Conservation (phyloP, 2,113 vertebrate genomes). For the Oreochromis aureus region DNA sequence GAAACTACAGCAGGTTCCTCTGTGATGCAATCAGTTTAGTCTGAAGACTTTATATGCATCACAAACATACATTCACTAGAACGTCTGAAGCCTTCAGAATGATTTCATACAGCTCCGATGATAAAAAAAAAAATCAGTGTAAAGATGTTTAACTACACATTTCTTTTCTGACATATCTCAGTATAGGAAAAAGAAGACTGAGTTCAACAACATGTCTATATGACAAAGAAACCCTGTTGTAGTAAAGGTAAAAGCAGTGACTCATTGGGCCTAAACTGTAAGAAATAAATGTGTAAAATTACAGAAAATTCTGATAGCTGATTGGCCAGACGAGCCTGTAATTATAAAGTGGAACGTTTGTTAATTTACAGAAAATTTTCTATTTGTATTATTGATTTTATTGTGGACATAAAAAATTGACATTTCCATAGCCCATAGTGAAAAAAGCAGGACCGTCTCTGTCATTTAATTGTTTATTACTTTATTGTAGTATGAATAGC, state of each 20-base stretch:
- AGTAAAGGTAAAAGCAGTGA: neutral
- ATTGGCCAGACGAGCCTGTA: neutral
- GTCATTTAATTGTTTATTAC: neutral
- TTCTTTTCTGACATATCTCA: accelerated
- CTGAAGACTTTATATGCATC: neutral
- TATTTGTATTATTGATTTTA: neutral
- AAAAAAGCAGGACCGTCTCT: neutral
- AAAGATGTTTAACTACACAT: neutral
- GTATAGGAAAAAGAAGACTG: neutral
- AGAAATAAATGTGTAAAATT: neutral
- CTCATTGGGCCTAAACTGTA: neutral
- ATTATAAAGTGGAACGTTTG: accelerated
- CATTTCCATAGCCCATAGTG: neutral
- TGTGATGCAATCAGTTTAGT: neutral
- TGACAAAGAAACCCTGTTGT: neutral
- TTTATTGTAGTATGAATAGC: neutral
- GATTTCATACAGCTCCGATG: neutral
- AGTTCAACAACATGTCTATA: neutral
- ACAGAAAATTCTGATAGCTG: neutral
- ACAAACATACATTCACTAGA: neutral
- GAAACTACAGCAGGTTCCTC: neutral
- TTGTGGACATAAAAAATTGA: neutral
- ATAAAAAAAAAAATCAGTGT: accelerated
- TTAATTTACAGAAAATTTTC: neutral
- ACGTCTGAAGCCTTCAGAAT: accelerated